A percentile compares a stretch with the other conserved stretches of the same genome.
phyloP scores from a whole-genome alignment of 2,113 vertebrate genomes.

The Dipodomys stephensi region DNA sequence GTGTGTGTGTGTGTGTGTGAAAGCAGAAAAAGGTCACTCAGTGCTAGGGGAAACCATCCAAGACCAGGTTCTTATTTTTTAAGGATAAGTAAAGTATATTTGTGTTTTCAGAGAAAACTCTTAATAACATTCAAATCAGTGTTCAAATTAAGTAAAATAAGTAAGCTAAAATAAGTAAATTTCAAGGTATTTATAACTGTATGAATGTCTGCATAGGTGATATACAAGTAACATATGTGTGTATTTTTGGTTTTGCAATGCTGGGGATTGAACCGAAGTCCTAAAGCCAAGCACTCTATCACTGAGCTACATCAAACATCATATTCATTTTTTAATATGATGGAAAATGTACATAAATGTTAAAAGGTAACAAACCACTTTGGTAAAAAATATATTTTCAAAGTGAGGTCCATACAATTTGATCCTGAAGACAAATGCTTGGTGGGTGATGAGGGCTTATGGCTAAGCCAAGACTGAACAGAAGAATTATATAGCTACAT shows the following conservation, averaged over 20 bases:
- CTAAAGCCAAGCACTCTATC: too few relatives aligned
- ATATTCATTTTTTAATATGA: background rate
- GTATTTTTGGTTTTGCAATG: too few relatives aligned
- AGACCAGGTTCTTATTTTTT: background rate
- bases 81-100: background rate
- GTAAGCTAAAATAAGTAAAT: background rate
- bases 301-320: background rate
- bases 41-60: too few relatives aligned
- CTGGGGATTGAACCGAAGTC: too few relatives aligned
- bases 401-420: background rate
- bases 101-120: background rate
- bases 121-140: constrained; percentile 13
- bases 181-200: background rate
- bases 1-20: too few relatives aligned
- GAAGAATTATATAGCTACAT: background rate
- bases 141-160: background rate
- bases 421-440: background rate
- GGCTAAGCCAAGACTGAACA: background rate
- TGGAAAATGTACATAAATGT: background rate
- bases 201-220: background rate
- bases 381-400: background rate
- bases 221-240: too few relatives aligned
- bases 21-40: too few relatives aligned
- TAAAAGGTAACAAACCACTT: background rate
- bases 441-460: background rate